Conservation (phyloP, 2,797 vertebrate species). For the Pseudochromis fuscus region DNA sequence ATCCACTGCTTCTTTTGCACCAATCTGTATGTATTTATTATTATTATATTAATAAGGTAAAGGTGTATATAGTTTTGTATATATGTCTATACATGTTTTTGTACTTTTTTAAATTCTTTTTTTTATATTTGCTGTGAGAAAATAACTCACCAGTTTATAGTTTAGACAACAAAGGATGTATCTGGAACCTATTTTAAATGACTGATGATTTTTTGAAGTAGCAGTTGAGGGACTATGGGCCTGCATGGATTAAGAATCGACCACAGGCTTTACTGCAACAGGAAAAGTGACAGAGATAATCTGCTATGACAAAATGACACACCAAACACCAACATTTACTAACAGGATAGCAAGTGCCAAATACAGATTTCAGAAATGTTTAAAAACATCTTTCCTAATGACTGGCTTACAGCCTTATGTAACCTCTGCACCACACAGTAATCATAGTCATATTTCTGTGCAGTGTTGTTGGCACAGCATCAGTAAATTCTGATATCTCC, state of each 20-base stretch:
- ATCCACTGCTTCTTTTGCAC: no score
- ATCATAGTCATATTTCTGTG: slow-evolving; percentile 59
- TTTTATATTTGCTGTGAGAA: no score
- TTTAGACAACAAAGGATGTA: no score
- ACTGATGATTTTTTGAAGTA: no score
- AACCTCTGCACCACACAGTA: slow-evolving; percentile 51
- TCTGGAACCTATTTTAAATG: background rate
- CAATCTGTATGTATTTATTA: no score
- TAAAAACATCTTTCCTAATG: slow-evolving; percentile 69
- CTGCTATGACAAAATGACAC: slow-evolving; percentile 26
- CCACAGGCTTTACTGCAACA: background rate
- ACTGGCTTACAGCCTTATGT: slow-evolving; percentile 65
- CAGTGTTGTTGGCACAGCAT: slow-evolving; percentile 43
- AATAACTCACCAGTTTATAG: no score
- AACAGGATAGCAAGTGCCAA: slow-evolving; percentile 27
- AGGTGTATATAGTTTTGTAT: no score
- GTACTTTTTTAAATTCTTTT: no score
- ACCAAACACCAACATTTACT: slow-evolving; percentile 18
- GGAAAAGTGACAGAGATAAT: slow-evolving; percentile 29
- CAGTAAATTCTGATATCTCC: slow-evolving; percentile 51
- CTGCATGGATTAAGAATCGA: background rate
- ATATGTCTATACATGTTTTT: no score
- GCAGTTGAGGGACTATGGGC: background rate
- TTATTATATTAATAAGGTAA: no score
- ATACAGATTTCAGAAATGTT: slow-evolving; percentile 67